These are phyloP conservation scores for Pharmacophagus antenor DNA, from an alignment of 2,888 invertebrate species.

Conservation along the genomic window DNA sequence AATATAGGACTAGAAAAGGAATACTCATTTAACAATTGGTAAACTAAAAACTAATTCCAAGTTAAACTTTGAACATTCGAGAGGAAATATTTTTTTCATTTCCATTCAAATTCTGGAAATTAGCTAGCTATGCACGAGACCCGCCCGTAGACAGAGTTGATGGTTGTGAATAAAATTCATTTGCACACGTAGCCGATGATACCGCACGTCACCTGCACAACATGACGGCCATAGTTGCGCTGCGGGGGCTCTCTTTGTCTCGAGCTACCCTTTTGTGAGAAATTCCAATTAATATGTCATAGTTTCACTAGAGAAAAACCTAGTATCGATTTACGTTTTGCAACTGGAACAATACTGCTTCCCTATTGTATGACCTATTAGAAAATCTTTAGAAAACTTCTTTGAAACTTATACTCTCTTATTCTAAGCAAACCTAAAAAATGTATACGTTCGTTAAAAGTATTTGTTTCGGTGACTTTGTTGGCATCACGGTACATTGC, in stretches of 20 bases:
- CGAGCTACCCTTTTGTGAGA: constrained; percentile 53
- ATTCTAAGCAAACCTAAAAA: not conserved
- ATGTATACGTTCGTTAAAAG: not conserved
- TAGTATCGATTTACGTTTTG: constrained; percentile 45
- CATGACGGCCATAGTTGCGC: constrained; percentile 40
- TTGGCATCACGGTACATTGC: constrained; percentile 58
- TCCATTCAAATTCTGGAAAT: constrained; percentile 1
- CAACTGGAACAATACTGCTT: constrained; percentile 48
- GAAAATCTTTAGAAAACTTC: constrained; percentile 31
- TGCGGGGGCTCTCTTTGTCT: constrained; percentile 48
- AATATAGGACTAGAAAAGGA: not conserved
- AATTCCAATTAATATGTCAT: constrained; percentile 64
- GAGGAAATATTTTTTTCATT: constrained; percentile 3
- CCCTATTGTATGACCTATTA: constrained; percentile 42
- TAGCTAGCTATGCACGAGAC: not conserved
- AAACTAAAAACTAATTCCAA: not conserved
- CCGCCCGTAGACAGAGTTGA: constrained; percentile 12
- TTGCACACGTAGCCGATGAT: constrained; percentile 40
- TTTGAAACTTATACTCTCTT: not conserved
- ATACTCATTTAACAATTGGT: not conserved
- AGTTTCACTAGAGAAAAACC: constrained; percentile 43
- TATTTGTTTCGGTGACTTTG: constrained; percentile 37
- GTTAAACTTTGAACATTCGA: not conserved
- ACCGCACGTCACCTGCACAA: constrained; percentile 46
- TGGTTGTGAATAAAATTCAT: constrained; percentile 42